Evolutionary conservation across 2,888 invertebrate species (phyloP), one percentile per base, ranked within the genome.

Genomic region (Synanthedon tipuliformis): DNA sequence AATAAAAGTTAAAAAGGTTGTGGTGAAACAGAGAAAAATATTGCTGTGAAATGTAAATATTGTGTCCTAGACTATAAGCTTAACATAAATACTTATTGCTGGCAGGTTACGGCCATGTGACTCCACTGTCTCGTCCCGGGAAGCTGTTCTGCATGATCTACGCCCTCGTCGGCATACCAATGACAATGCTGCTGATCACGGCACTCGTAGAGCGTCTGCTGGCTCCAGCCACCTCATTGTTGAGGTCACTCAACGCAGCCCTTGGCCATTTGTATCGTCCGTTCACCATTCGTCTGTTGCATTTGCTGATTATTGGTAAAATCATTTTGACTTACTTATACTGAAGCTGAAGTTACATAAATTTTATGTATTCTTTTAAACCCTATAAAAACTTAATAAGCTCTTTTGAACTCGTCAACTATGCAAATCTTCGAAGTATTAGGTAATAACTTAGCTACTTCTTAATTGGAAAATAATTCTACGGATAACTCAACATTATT

Each of bases 91-190:
- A n/a, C n/a, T n/a, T n/a, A 16, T 48, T 15, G 34, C 23, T 45
- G 18, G 2, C 80, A 95, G 95, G 96, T 52, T 97, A 96, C 80
- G 96, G 96, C 5, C 94, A 95, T 78, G 94, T 96, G 52, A 94
- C 95, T 0, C 96, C 96, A 0, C 85, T 95, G 13, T 94, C 95
- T 51, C 90, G 93, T 76, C 92, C 92, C 1, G 96, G 97, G 34
- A 96, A 96, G 82, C 82, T 95, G 54, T 96, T 96, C 87, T 95
- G 95, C 81, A 94, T 97, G 76, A 75, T 94, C 53, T 97, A 95
- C 83, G 95, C 95, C 1, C 80, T 94, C 55, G 87, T 95, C 54
- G 94, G 96, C 2, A 96, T 97, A 60, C 97, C 97, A 0, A 81
- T 96, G 69, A 96, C 96, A 0, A 83, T 97, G 70, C 92, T 96